A percentile compares a stretch with the other conserved stretches of the same genome.
These are phyloP conservation scores for Mesorhabditis sp. DNA, from an alignment of 2,888 invertebrate species.

Conservation along the genomic window DNA sequence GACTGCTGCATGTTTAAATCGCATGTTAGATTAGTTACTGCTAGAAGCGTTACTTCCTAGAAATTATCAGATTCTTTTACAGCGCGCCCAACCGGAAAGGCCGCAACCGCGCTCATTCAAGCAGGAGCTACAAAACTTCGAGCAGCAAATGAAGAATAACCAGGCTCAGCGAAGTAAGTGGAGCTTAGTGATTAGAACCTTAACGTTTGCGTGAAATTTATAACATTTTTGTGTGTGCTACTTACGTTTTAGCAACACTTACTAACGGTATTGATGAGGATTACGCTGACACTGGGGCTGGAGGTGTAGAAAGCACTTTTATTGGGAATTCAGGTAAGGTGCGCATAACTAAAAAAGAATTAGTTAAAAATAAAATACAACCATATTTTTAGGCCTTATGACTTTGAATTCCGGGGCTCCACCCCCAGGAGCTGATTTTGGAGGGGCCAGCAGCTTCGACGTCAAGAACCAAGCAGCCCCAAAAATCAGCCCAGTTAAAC, in stretches of 20 bases:
- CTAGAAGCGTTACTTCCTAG: background rate
- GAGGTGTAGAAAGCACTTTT: slow-evolving; percentile 1
- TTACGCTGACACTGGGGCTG: background rate
- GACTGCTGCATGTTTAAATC: too few relatives aligned
- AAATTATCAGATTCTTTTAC: background rate
- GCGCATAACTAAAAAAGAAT: background rate
- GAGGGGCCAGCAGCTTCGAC: background rate
- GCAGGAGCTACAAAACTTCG: background rate
- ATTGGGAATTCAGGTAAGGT: background rate
- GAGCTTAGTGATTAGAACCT: background rate
- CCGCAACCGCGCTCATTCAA: background rate
- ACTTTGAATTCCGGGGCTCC: background rate
- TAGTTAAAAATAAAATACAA: too few relatives aligned
- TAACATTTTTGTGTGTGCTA: background rate
- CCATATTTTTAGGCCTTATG: background rate
- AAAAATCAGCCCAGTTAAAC: background rate
- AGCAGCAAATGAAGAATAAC: background rate
- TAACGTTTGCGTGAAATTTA: background rate
- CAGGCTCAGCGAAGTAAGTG: background rate
- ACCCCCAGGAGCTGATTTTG: slow-evolving; percentile 5
- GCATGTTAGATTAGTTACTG: too few relatives aligned
- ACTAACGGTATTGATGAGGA: background rate
- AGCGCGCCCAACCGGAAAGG: background rate
- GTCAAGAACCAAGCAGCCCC: background rate
- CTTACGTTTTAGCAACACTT: background rate